Conservation (phyloP, 2,888 invertebrate species). For the Drosophila eohydei region DNA sequence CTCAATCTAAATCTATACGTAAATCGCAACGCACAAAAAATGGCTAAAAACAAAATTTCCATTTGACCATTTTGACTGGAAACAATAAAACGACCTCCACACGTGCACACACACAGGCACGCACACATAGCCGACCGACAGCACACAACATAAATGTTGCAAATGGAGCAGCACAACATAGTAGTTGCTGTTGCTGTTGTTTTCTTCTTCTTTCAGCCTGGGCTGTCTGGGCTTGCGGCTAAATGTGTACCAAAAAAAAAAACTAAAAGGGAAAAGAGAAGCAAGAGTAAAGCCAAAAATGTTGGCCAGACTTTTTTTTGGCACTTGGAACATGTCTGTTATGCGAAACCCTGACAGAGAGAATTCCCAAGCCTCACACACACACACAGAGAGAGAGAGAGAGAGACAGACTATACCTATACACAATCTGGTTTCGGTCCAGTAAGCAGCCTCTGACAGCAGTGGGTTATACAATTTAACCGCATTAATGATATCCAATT, state of each 20-base stretch:
- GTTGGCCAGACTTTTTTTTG: conserved; percentile 56
- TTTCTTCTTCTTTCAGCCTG: conserved; percentile 11
- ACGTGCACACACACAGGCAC: conserved; percentile 20
- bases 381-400: conserved; percentile 6
- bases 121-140: conserved; percentile 7
- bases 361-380: conserved; percentile 3
- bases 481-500: conserved; percentile 66
- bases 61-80: conserved; percentile 75
- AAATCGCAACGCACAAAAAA: conserved; percentile 36
- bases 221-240: conserved; percentile 26
- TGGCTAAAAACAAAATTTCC: conserved; percentile 71
- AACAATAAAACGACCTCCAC: conserved; percentile 73
- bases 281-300: conserved; percentile 42
- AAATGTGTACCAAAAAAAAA: conserved; percentile 29
- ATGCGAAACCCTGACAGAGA: conserved; percentile 26
- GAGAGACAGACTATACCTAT: background rate
- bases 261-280: conserved; percentile 19
- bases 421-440: conserved; percentile 21
- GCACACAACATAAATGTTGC: conserved; percentile 69
- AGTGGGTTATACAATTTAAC: conserved; percentile 63
- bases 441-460: conserved; percentile 39
- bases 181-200: conserved; percentile 53
- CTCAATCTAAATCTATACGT: conserved; percentile 75
- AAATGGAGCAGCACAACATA: conserved; percentile 72
- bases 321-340: conserved; percentile 55